Evolutionary conservation across 1,140 invertebrate genomes (phyloP), one percentile per base, ranked within the genome.

Genomic region (Drosophila lowei): DNA sequence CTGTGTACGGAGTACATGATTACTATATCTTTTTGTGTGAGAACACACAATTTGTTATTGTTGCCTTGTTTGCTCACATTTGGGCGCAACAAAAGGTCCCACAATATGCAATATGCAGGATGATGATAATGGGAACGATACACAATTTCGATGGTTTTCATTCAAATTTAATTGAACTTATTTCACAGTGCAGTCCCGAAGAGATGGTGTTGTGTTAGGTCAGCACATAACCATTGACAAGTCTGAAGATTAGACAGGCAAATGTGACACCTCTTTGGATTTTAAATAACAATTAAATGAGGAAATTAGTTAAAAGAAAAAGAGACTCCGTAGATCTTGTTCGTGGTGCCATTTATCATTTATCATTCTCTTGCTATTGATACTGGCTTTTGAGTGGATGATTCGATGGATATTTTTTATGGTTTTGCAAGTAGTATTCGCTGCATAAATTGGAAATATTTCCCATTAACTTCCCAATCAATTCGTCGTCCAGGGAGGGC

Each of bases 31-130:
- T 6, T 61, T 8, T 46, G 47, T 72, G 78, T 88, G 81, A 60
- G 78, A 77, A 81, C 52, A 67, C 34, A 38, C 74, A 88, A 76
- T 86, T 86, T 60, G 83, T 85, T 85, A 77, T 61, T 85, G 64
- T 88, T 86, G 71, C 65, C 38, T 46, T 88, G 65, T 78, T 77
- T 83, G 43, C 72, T 65, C 58, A 81, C 74, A 76, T 62, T 48
- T 30, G 54, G 23, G 44, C 7, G 11, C 34, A 42, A 38, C 59
- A 58, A 72, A 41, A 48, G 50, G 25, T 38, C 48, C 18, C 25
- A 38, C 34, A 38, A 38, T 25, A 25, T 13, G 34, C 34, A 13
- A 38, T 5, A 25, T 38, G 34, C 34, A 38, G 34, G 34, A 38
- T 13, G 5, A 38, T 9, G 18, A 44, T 47, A 13, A 4, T 25